A percentile compares a stretch with the other conserved stretches of the same genome.
Conservation (phyloP, 1,140 invertebrate species). For the Hydropsyche tenuis region DNA sequence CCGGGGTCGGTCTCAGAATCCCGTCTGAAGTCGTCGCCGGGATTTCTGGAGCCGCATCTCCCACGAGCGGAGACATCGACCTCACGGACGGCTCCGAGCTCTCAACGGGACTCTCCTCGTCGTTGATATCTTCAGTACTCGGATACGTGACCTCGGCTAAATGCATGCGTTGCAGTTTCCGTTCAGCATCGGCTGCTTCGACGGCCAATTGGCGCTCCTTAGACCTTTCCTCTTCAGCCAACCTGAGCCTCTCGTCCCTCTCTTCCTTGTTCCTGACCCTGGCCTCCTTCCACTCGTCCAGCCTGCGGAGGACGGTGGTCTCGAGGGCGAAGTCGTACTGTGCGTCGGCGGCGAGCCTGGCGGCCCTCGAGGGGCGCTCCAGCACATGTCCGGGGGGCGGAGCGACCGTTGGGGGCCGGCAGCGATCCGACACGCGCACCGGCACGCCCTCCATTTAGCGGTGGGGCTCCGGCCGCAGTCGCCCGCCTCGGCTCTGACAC, state of each 20-base stretch:
- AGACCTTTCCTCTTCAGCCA: slow-evolving; percentile 62
- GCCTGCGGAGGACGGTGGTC: slow-evolving; percentile 70
- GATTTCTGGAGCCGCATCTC: too few species aligned
- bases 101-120: too few species aligned
- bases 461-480: slow-evolving; percentile 57
- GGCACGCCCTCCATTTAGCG: slow-evolving; percentile 79
- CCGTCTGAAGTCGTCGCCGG: slow-evolving; percentile 44
- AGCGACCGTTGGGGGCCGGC: slow-evolving; percentile 62
- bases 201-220: slow-evolving; percentile 60
- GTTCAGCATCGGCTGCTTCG: slow-evolving; percentile 60
- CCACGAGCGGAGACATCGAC: slow-evolving; percentile 51
- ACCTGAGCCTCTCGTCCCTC: slow-evolving; percentile 64
- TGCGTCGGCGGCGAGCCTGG: slow-evolving; percentile 49
- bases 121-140: slow-evolving; percentile 60
- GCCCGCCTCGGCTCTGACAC: not conserved
- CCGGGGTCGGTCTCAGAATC: slow-evolving; percentile 56
- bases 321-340: slow-evolving; percentile 77
- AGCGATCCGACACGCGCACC: slow-evolving; percentile 86
- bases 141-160: slow-evolving; percentile 66
- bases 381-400: slow-evolving; percentile 66
- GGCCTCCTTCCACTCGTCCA: slow-evolving; percentile 71
- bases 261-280: slow-evolving; percentile 67
- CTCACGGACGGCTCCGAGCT: slow-evolving; percentile 58
- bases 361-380: not conserved
- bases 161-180: slow-evolving; percentile 63